Base-by-base conservation (phyloP, 2,113 vertebrate species). In the Asarcornis scutulata region DNA sequence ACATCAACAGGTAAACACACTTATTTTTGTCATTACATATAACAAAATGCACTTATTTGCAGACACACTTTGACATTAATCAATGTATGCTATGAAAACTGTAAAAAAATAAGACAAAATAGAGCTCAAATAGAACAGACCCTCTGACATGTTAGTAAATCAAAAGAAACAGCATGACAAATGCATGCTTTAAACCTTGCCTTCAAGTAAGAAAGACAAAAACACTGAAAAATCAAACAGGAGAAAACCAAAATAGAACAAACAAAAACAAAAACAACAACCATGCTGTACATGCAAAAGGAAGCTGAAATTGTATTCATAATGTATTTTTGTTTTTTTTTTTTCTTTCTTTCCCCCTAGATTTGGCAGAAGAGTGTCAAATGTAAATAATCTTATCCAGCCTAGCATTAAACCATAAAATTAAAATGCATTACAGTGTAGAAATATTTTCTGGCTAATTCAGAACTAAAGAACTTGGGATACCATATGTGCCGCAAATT, bases 101-200 rank as follows among this genome's bases (percentile, higher is more conserved):
- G 52, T 82, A 83, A 91, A 95, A 86, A 71, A 20, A 86, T 86
- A 89, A 86, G 89, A 90, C 83, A 89, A 84, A 90, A 60, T 59
- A 87, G 66, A 96, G 48, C 26, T 89, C 87, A 93, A 82, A 25
- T 85, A 89, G 74, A 84, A 77, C 68, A 91, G 48, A 72, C 48
- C 62, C 44, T 62, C 52, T 87, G 87, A 78, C 86, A 88, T 93
- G 91, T 77, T 81, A 59, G 27, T 50, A 85, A 75, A 60, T 83
- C 31, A 78, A 91, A 94, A 91, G 59, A 91, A 96, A 77, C 6
- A 89, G 8, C 89, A 96, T 96, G 95, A 94, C 80, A 50, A 72
- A 80, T 75, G 63, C 86, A 89, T 95, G 92, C 83, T 83, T 81
- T 86, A 13, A 68, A 63, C 55, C 36, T 67, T 46, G 20, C 5